These are phyloP conservation scores for Lysiphlebus fabarum DNA, from an alignment of 1,140 invertebrate species.

Conservation along the genomic window DNA sequence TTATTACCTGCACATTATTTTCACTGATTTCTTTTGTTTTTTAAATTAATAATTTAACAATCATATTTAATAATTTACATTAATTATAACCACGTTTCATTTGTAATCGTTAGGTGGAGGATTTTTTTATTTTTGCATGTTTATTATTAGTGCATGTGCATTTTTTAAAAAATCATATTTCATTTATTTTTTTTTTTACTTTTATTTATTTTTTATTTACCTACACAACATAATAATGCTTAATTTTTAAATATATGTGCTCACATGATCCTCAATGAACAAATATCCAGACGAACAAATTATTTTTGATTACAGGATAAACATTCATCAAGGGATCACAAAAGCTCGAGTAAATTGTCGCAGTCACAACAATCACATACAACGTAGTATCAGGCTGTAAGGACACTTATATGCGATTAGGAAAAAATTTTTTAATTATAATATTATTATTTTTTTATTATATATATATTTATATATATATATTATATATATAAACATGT, in stretches of 20 bases:
- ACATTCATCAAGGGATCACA: constrained; percentile 42
- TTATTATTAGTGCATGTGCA: constrained; percentile 11
- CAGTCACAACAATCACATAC: constrained; percentile 37
- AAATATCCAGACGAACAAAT: too few species aligned
- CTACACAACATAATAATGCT: too few species aligned
- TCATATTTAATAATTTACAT: too few species aligned
- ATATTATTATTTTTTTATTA: constrained; percentile 3
- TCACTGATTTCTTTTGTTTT: too few species aligned
- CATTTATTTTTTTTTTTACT: too few species aligned
- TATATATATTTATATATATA: neutral
- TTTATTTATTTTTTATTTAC: too few species aligned
- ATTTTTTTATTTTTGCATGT: constrained; percentile 12
- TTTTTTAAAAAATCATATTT: neutral
- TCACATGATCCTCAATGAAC: too few species aligned
- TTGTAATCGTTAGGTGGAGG: constrained; percentile 35
- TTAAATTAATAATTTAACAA: too few species aligned
- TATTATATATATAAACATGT: neutral
- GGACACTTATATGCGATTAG: neutral
- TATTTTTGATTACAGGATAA: constrained; percentile 38
- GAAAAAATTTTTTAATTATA: neutral
- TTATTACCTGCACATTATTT: neutral
- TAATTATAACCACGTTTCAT: constrained; percentile 9
- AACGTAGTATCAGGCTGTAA: constrained; percentile 33
- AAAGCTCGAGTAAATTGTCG: constrained; percentile 39
- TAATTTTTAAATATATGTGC: too few species aligned